phyloP scores from a whole-genome alignment of 1,140 invertebrate genomes.

The Leptinotarsa lineolata region DNA sequence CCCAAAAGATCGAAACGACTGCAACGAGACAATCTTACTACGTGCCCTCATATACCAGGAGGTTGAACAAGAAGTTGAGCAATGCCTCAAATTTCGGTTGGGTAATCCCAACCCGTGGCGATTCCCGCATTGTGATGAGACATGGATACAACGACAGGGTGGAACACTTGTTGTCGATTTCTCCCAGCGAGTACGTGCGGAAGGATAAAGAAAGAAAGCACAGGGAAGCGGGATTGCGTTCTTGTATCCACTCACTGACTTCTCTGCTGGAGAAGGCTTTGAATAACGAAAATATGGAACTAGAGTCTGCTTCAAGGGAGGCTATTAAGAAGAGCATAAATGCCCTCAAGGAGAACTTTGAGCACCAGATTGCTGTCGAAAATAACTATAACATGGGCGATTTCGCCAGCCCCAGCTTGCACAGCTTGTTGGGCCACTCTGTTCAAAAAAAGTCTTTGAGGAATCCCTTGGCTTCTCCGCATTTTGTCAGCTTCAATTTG shows the following conservation, averaged over 20 bases:
- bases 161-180: constrained; percentile 38
- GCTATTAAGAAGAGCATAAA: constrained; percentile 36
- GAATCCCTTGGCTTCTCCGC: background rate
- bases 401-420: constrained; percentile 32
- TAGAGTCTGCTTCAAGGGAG: constrained; percentile 30
- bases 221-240: constrained; percentile 35
- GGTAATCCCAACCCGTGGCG: constrained; percentile 29
- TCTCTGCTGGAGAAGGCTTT: constrained; percentile 40
- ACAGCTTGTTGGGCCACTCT: constrained; percentile 28
- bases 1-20: constrained; percentile 32
- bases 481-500: constrained; percentile 5
- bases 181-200: constrained; percentile 41
- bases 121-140: constrained; percentile 26
- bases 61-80: constrained; percentile 22
- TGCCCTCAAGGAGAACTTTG: constrained; percentile 34
- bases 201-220: constrained; percentile 37
- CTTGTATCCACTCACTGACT: constrained; percentile 40
- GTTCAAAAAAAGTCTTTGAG: constrained; percentile 6
- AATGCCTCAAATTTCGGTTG: constrained; percentile 31
- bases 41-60: background rate
- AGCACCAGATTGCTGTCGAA: constrained; percentile 26
- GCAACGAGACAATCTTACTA: constrained; percentile 20
- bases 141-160: constrained; percentile 36
- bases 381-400: constrained; percentile 15
- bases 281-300: constrained; percentile 23